Evolutionary conservation across 1,140 invertebrate species (phyloP), one percentile per base, ranked within the genome.

Genomic region (Agrilus planipennis): DNA sequence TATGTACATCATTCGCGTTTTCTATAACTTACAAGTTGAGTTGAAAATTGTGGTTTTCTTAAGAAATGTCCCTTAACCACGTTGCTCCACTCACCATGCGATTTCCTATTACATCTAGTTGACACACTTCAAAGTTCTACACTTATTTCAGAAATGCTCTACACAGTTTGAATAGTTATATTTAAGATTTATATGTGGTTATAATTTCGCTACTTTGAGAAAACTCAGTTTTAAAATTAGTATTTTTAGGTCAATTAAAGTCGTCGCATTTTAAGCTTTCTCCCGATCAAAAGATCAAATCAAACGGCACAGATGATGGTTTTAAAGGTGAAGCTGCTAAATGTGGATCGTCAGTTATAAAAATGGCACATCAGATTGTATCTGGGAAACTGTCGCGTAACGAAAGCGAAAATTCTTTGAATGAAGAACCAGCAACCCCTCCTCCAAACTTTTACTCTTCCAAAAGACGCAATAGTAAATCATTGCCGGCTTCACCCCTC

Each of bases 311-410:
- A 0, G 76, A 80, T 49, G 77, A 82, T 62, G 78, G 75, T 35
- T 77, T 81, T 60, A 77, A 79, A 57, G 73, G 76, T 1, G 74
- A 78, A 49, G 69, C 72, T 21, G 75, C 77, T 23, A 73, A 75
- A 19, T 81, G 79, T 45, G 79, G 79, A 35, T 75, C 68, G 42
- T 82, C 79, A 2, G 75, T 84, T 20, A 73, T 81, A 43, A 70
- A 72, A 52, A 77, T 84, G 31, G 81, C 80, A 0, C 73, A 75
- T 49, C 73, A 79, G 55, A 81, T 84, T 67, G 76, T 82, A 56
- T 70, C 72, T 9, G 66, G 57, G 38, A 69, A 65, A 46, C 48
- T 55, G 7, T 45, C 52, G n/a, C 60, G 60, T 6, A 50, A 49
- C 18, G 14, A 36, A 3, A 36, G 3, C 5, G 28, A 48, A 10